Base-by-base conservation (phyloP, 2,113 vertebrate genomes). In the Dipodomys stephensi region DNA sequence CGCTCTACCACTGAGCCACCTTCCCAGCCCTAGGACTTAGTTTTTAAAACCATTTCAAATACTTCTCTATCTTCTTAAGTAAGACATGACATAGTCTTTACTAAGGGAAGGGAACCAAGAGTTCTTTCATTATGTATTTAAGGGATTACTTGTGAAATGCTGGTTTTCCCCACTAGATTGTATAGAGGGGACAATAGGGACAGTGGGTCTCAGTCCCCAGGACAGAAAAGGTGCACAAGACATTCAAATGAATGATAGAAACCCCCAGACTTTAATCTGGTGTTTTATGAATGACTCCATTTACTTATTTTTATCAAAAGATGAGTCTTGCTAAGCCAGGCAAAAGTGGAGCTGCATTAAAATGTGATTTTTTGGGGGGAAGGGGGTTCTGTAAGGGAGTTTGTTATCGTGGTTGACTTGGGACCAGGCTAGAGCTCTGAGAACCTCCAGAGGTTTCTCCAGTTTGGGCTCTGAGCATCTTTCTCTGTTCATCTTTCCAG, bases 31-130 rank as follows among this genome's bases (percentile, higher is more conserved):
- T 19, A 32, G 68, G 20, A n/a, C 80, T 90, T 96, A 76, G 89
- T 46, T 76, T 94, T 84, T 88, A 77, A 77, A 81, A 65, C 53
- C 71, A 83, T 72, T 80, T 79, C 94, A 71, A 81, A 79, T 69
- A 39, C 28, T 80, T 78, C 83, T 93, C 83, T n/a, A 62, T 73
- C 82, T 90, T 87, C 39, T 60, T 64, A 39, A 82, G 79, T 22
- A n/a, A 30, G 84, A 65, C 19, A 71, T 57, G 57, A 84, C 67
- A 84, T 68, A 74, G 87, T 57, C 68, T 91, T 39, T 39, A 39
- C 91, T 94, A 64, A 44, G 81, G 18, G 32, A 94, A 91, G 86
- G 12, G 64, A 85, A 49, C 39, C 49, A 57, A 74, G 85, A 65
- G 60, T 92, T 91, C 44, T 6, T 39, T 44, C 49, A 53, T 53